Base-by-base conservation (phyloP, 2,797 vertebrate species). In the Myotis myotis region DNA sequence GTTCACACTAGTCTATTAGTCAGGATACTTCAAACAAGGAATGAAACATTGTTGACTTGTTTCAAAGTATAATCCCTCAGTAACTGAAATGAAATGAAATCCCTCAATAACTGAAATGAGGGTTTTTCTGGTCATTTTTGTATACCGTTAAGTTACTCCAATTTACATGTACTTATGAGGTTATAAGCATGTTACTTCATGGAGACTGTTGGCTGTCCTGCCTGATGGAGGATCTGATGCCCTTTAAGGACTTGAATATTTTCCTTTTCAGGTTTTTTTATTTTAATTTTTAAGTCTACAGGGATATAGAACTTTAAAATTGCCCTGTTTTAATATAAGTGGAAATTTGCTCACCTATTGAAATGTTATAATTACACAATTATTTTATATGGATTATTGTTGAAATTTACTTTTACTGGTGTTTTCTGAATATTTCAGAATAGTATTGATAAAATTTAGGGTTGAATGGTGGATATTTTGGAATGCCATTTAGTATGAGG, bases 211-310 rank as follows among this genome's bases (percentile, higher is more conserved):
- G 57, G 88, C 55, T 95, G 76, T 98, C 71, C 94, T 93, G 96
- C 51, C 81, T 98, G 96, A 96, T 97, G 95, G 95, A 98, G 95
- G 94, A 97, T 97, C 97, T 97, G 97, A 97, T 89, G 98, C 95
- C 96, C 93, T 97, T 94, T 96, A 90, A 95, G 94, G 78, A 87
- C 87, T 55, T 76, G 4, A 97, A 62, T 95, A 89, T 94, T 96
- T 97, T 95, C 91, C 76, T 76, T 79, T 93, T 96, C 4, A 0
- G 91, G 38, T 89, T 70, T 93, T 87, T 87, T 72, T 93, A 23
- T 86, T 75, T 87, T 33, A 23, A 13, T 53, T 91, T 96, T 89
- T 64, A 89, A 97, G 13, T 89, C 71, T 51, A 11, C 36, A 76
- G 93, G 95, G n/a, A 96, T 92, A 97, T 87, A 91, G 90, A 93